Percentiles rank a stretch among this genome's conserved stretches.
phyloP scores from a whole-genome alignment of 2,888 invertebrate genomes.

The Ellobium chinense region DNA sequence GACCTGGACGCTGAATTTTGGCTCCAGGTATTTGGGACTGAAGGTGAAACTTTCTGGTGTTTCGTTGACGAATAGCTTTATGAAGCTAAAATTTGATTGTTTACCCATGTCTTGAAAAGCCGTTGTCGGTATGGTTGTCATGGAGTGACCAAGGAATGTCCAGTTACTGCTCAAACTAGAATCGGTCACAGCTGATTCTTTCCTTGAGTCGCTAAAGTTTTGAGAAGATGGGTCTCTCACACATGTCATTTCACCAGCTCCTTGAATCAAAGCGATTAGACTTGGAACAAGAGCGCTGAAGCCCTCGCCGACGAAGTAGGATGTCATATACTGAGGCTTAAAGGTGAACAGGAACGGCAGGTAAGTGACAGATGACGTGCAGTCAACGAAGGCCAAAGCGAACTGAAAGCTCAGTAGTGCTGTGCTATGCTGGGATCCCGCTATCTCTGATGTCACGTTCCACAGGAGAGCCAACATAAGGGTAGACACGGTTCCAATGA shows the following conservation, averaged over 20 bases:
- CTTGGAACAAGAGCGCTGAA: conserved; percentile 87
- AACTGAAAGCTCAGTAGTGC: conserved; percentile 84
- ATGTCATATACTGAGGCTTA: conserved; percentile 86
- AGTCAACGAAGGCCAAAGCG: conserved; percentile 87
- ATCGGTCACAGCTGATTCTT: conserved; percentile 80
- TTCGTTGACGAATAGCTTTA: not conserved
- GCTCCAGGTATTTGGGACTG: conserved; percentile 75
- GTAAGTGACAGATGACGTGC: conserved; percentile 91
- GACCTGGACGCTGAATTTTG: conserved; percentile 83
- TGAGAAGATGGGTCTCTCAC: conserved; percentile 45
- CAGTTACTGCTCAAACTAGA: too few species aligned
- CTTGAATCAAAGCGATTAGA: conserved; percentile 88
- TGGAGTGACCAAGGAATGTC: not conserved
- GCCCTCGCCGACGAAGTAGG: conserved; percentile 83
- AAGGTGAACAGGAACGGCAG: conserved; percentile 89
- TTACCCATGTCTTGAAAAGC: too few species aligned
- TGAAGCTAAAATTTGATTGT: not conserved
- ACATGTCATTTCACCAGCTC: conserved; percentile 82
- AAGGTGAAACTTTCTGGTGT: not conserved
- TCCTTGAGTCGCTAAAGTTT: too few species aligned
- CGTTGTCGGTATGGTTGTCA: not conserved
- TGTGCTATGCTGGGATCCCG: conserved; percentile 69
- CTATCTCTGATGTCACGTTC: conserved; percentile 82
- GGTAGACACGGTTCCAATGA: conserved; percentile 78
- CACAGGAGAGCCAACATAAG: conserved; percentile 80